A percentile compares a stretch with the other conserved stretches of the same genome.
phyloP scores from a whole-genome alignment of 2,113 vertebrate species.

The Callocephalon fimbriatum region DNA sequence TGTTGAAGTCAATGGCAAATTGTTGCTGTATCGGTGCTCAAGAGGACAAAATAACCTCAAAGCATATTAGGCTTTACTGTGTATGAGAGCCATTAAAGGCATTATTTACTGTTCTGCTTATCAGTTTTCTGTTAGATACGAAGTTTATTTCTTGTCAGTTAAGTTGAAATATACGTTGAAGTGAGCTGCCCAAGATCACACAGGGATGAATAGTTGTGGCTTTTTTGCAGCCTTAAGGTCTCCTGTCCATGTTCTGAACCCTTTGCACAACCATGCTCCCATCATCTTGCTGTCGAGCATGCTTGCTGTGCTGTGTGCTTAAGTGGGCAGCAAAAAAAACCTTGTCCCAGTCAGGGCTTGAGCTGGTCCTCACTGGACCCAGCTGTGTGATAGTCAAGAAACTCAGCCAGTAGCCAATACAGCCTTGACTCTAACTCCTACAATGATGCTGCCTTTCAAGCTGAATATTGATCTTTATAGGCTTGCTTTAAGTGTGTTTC shows the following conservation, averaged over 20 bases:
- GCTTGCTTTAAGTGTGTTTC: not conserved
- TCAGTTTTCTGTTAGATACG: not conserved
- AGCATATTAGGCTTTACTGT: not conserved
- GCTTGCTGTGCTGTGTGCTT: not conserved
- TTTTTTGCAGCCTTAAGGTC: not conserved
- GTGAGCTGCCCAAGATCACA: not conserved
- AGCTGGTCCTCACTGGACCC: not conserved
- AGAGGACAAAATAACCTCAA: not conserved
- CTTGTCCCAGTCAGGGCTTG: not conserved
- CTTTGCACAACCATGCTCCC: not conserved
- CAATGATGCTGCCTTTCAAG: not conserved
- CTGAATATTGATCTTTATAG: not conserved
- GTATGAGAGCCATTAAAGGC: not conserved
- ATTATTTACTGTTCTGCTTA: not conserved
- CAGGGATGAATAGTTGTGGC: not conserved
- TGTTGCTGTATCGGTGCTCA: not conserved
- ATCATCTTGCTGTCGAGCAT: accelerated
- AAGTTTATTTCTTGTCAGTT: not conserved
- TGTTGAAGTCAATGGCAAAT: not conserved
- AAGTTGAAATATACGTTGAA: not conserved
- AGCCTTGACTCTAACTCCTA: not conserved
- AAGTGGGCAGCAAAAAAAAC: not conserved
- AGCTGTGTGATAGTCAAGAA: not conserved
- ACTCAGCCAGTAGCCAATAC: not conserved
- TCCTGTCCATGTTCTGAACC: not conserved